These are phyloP conservation scores for Cosmia pyralina DNA, from an alignment of 2,888 invertebrate genomes.

Conservation along the genomic window DNA sequence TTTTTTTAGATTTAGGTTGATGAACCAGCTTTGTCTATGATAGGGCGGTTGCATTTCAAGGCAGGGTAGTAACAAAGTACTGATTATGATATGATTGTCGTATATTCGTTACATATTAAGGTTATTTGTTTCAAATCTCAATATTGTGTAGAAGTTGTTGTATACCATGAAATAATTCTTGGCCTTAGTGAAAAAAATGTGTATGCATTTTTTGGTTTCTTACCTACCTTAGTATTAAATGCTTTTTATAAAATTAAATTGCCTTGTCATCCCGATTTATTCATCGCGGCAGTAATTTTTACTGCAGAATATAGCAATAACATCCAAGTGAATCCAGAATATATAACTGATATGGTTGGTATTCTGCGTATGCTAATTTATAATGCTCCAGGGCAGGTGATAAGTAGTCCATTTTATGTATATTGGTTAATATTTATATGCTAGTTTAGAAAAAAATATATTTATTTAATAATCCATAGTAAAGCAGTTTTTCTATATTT, in stretches of 20 bases:
- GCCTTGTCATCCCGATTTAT: neutral
- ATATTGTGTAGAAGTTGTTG: conserved; percentile 27
- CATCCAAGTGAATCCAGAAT: neutral
- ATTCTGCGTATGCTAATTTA: neutral
- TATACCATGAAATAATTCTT: conserved; percentile 32
- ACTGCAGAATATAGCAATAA: neutral
- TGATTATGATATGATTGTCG: conserved; percentile 50
- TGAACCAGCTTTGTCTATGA: conserved; percentile 49
- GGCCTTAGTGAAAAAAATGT: conserved; percentile 15
- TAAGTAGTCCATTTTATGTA: neutral
- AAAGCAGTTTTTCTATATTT: neutral
- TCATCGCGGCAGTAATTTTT: neutral
- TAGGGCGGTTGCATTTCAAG: conserved; percentile 43
- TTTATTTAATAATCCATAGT: neutral
- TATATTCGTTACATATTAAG: conserved; percentile 27
- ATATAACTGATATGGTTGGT: neutral
- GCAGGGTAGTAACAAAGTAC: conserved; percentile 62
- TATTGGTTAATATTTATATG: neutral
- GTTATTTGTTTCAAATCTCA: conserved; percentile 21
- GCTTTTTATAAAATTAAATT: neutral
- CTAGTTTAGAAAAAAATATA: neutral
- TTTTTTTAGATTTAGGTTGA: conserved; percentile 45
- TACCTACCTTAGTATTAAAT: neutral
- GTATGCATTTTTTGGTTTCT: neutral
- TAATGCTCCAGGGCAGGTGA: neutral